A percentile compares a stretch with the other conserved stretches of the same genome.
Evolutionary conservation across 2,888 invertebrate genomes (phyloP).

Genomic region (Neoscelio sp.): DNA sequence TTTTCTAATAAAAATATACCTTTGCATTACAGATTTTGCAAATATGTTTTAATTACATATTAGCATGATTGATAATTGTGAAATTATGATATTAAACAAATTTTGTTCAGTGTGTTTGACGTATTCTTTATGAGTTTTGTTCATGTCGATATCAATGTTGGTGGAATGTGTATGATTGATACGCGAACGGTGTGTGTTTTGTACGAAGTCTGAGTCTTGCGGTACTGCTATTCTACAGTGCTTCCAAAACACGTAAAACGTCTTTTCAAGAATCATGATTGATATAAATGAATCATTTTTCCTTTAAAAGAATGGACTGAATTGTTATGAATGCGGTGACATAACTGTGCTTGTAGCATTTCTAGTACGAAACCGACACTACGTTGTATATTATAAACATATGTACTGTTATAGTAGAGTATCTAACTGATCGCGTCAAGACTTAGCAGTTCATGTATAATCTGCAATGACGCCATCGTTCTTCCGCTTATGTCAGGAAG

Average conservation of each 20-base stretch:
- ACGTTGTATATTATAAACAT: neutral
- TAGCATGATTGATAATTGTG: too few relatives aligned
- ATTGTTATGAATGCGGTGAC: constrained; percentile 7
- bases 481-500: constrained; percentile 40
- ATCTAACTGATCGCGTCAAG: constrained; percentile 18
- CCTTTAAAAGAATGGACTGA: neutral
- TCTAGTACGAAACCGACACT: constrained; percentile 15
- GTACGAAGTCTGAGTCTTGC: constrained; percentile 7
- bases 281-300: constrained; percentile 29
- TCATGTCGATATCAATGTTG: too few relatives aligned
- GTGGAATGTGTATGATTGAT: too few relatives aligned
- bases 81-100: too few relatives aligned
- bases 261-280: constrained; percentile 16
- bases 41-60: too few relatives aligned
- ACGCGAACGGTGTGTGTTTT: too few relatives aligned
- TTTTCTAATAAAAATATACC: too few relatives aligned
- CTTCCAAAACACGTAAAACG: neutral
- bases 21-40: too few relatives aligned
- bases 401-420: constrained; percentile 14
- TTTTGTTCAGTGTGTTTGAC: too few relatives aligned
- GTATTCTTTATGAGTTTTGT: too few relatives aligned
- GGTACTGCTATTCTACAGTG: constrained; percentile 17
- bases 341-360: constrained; percentile 25
- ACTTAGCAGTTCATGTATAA: constrained; percentile 22
- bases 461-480: constrained; percentile 38